Evolutionary conservation across 1,140 invertebrate genomes (phyloP).

Genomic region (Orius insidiosus): DNA sequence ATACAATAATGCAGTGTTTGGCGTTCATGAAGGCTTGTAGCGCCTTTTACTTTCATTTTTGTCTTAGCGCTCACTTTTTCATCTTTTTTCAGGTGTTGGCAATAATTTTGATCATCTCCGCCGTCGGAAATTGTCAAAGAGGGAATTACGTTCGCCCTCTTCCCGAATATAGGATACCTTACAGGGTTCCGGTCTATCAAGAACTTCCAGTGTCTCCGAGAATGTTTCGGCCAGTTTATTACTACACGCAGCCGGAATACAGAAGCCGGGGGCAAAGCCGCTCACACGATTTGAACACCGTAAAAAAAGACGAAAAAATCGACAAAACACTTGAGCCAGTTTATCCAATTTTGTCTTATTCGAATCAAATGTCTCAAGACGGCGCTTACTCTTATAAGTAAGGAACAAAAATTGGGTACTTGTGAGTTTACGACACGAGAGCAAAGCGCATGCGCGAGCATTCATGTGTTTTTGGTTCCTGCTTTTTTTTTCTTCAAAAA

Average conservation of each 20-base stretch:
- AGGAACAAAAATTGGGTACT: too few species aligned
- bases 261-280: background rate
- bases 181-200: conserved; percentile 8
- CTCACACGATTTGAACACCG: background rate
- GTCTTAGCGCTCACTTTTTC: too few species aligned
- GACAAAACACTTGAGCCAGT: background rate
- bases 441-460: too few species aligned
- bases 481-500: too few species aligned
- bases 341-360: conserved; percentile 14
- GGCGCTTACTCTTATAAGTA: conserved; percentile 19
- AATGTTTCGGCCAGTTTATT: background rate
- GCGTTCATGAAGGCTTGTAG: too few species aligned
- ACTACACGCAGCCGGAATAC: background rate
- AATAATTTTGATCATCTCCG: too few species aligned
- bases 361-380: conserved; percentile 16
- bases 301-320: background rate
- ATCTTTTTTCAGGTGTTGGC: too few species aligned
- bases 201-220: conserved; percentile 2
- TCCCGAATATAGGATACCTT: background rate
- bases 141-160: conserved; percentile 10
- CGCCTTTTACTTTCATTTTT: too few species aligned
- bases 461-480: too few species aligned
- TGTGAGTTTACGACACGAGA: too few species aligned
- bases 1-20: too few species aligned
- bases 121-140: background rate